phyloP scores from a whole-genome alignment of 2,113 vertebrate species.

The Xyliphius kryptos region DNA sequence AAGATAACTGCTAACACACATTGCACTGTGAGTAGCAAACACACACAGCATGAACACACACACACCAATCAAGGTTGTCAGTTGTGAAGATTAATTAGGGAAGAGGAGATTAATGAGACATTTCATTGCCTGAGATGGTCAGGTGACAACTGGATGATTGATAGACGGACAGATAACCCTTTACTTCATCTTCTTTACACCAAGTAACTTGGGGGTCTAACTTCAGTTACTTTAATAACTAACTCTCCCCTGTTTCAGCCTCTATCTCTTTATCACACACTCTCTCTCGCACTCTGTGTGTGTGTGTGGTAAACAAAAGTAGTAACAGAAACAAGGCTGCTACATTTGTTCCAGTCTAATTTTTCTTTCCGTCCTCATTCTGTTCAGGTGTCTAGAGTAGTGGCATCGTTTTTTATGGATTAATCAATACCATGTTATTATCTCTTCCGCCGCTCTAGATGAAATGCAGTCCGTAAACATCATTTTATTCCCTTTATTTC shows the following conservation, averaged over 20 bases:
- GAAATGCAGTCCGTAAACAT: slow-evolving; percentile 62
- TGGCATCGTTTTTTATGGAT: slow-evolving; percentile 54
- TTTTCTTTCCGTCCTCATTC: slow-evolving; percentile 31
- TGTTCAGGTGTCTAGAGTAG: slow-evolving; percentile 33
- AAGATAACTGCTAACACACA: slow-evolving; percentile 66
- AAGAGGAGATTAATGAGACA: slow-evolving; percentile 51
- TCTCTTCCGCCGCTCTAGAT: slow-evolving; percentile 50
- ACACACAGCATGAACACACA: slow-evolving; percentile 26
- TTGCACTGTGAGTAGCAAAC: slow-evolving; percentile 75
- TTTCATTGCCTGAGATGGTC: slow-evolving; percentile 55
- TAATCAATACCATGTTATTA: slow-evolving; percentile 67
- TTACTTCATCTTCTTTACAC: background rate
- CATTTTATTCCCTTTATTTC: slow-evolving; percentile 28
- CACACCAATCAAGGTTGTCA: slow-evolving; percentile 46
- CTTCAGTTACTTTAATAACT: slow-evolving; percentile 12
- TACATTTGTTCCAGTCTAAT: slow-evolving; percentile 15
- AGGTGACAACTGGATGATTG: slow-evolving; percentile 41
- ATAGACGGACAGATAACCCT: slow-evolving; percentile 18
- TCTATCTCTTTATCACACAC: background rate
- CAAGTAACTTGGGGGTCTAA: slow-evolving; percentile 22
- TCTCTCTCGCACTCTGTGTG: background rate
- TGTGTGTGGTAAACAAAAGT: background rate
- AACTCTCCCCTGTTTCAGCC: background rate
- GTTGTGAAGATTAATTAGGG: slow-evolving; percentile 53
- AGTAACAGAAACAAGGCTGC: background rate